A percentile compares a stretch with the other conserved stretches of the same genome.
Evolutionary conservation across 1,140 invertebrate species (phyloP).

Genomic region (Charaxes varanes): DNA sequence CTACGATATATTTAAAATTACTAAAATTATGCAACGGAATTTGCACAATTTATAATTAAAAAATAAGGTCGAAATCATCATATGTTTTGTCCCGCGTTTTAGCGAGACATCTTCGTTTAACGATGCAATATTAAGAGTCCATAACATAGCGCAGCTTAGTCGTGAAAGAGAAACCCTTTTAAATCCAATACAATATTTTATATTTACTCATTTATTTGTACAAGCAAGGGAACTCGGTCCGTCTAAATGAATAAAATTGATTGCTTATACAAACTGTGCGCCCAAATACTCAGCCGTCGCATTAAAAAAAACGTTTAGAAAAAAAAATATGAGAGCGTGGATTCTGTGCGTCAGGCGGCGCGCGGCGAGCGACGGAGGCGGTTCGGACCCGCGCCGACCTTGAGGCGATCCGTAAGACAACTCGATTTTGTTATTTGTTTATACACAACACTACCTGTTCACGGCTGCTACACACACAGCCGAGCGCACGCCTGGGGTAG

Average conservation of each 20-base stretch:
- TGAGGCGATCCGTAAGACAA: constrained; percentile 63
- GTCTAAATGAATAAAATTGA: constrained; percentile 74
- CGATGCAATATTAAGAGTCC: constrained; percentile 14
- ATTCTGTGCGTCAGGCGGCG: constrained; percentile 37
- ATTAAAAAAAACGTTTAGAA: constrained; percentile 69
- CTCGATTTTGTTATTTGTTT: constrained; percentile 73
- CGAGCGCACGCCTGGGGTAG: constrained; percentile 4
- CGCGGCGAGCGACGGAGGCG: constrained; percentile 29
- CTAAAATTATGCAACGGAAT: too few species aligned
- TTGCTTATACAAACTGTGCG: constrained; percentile 73
- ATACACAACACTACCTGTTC: constrained; percentile 71
- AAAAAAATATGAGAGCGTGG: constrained; percentile 53
- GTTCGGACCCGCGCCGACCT: constrained; percentile 45
- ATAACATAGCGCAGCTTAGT: constrained; percentile 39
- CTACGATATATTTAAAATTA: too few species aligned
- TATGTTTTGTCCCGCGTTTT: constrained; percentile 12
- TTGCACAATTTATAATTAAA: too few species aligned
- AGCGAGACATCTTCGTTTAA: constrained; percentile 16
- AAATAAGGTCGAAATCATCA: too few species aligned
- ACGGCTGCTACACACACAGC: constrained; percentile 39
- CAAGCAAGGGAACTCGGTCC: constrained; percentile 58
- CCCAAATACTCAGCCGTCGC: constrained; percentile 69
- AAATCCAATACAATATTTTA: constrained; percentile 41
- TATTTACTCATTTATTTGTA: constrained; percentile 69
- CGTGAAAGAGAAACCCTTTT: constrained; percentile 30